phyloP scores from a whole-genome alignment of 2,113 vertebrate species.

The Fregata magnificens region DNA sequence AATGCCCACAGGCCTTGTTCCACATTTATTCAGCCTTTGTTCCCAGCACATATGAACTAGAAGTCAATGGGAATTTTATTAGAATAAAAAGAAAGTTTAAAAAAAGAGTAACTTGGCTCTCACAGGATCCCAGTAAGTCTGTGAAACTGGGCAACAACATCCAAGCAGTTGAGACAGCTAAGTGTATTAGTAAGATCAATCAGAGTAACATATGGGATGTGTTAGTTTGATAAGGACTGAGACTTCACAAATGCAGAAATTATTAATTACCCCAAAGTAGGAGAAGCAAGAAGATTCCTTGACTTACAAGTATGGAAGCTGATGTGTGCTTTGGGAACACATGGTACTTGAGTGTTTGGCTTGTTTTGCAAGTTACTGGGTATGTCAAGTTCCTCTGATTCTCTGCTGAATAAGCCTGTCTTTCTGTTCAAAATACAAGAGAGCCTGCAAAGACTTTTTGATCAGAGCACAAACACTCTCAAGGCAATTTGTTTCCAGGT shows the following conservation, averaged over 20 bases:
- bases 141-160: background rate
- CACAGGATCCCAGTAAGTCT: background rate
- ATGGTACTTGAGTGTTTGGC: too few species aligned
- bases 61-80: background rate
- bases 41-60: background rate
- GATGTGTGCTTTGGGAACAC: background rate
- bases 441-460: too few species aligned
- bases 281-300: background rate
- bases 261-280: background rate
- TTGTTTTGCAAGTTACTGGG: too few species aligned
- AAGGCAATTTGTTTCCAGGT: too few species aligned
- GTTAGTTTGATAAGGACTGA: background rate
- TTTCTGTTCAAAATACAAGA: too few species aligned
- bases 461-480: too few species aligned
- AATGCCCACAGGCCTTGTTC: background rate
- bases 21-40: background rate
- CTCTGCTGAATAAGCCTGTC: too few species aligned
- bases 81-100: background rate
- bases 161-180: background rate
- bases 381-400: too few species aligned
- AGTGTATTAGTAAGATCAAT: background rate
- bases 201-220: background rate
- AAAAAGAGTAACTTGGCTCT: background rate
- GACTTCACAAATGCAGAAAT: background rate
- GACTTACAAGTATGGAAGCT: background rate